Evolutionary conservation across 2,888 invertebrate species (phyloP), one percentile per base, ranked within the genome.

Genomic region (Stenodera caucasica): DNA sequence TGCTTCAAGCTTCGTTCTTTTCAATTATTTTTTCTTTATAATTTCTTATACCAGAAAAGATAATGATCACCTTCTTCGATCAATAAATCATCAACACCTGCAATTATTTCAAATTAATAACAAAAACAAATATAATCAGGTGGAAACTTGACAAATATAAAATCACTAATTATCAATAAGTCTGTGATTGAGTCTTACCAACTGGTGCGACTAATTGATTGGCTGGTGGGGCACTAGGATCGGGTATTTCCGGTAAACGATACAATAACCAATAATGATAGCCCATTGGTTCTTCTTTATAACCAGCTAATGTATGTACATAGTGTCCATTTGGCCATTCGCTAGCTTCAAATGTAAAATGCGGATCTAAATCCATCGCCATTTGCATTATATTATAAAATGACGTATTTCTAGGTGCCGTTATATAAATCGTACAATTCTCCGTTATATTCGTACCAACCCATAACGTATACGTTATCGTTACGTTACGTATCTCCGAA

Each of bases 271-370:
- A 94, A 81, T 94, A 94, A 77, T 93, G 91, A 79, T 94, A 94
- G 52, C 92, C 89, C 86, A 90, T 88, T 0, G 90, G 90, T 74
- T 91, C 90, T 75, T 92, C 91, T 77, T 88, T 88, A 75, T 88
- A 88, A 0, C 90, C 90, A 0, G 89, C 91, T 67, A 94, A 82
- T 0, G 94, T 94, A 80, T 94, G 94, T 23, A 94, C 92, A 78
- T 94, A 94, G 78, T 94, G 94, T 0, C 94, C 94, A 77, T 94
- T 94, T 1, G 94, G 94, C 94, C 94, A 94, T 76, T 92, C 91
- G 69, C 92, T 89, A 0, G 94, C 92, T 67, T 82, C 81, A 74
- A 80, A 83, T 57, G 80, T 75, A 69, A 84, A 85, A 68, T 83
- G 83, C 1, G 89, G 83, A 76, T 93, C 92, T 72, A 89, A 84